These are phyloP conservation scores for Pungitius pungitius DNA, from an alignment of 2,113 vertebrate species.

Conservation along the genomic window DNA sequence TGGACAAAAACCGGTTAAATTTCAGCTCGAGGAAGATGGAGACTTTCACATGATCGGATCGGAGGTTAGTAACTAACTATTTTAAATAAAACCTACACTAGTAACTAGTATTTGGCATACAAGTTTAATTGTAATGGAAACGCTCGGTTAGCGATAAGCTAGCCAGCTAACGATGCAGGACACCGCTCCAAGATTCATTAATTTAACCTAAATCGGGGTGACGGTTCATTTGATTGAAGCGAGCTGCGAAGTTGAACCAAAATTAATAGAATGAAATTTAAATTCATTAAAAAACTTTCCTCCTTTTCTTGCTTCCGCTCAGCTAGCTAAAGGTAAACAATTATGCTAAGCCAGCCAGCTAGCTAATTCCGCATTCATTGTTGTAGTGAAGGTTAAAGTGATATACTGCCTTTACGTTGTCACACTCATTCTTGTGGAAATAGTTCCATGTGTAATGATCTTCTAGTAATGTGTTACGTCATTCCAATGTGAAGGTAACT, in stretches of 20 bases:
- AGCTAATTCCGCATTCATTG: neutral
- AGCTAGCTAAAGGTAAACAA: neutral
- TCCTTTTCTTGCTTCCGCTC: neutral
- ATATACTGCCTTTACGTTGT: neutral
- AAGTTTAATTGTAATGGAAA: neutral
- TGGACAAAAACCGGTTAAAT: slow-evolving; percentile 95
- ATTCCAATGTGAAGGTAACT: too few relatives aligned
- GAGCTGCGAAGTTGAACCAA: fast-evolving
- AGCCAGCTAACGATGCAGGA: slow-evolving; percentile 14
- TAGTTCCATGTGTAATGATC: neutral
- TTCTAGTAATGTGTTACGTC: neutral
- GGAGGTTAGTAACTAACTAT: slow-evolving; percentile 78
- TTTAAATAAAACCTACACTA: fast-evolving
- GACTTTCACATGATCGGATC: slow-evolving; percentile 95
- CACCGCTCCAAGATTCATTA: slow-evolving; percentile 24
- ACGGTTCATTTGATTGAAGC: neutral
- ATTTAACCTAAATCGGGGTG: neutral
- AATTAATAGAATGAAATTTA: too few relatives aligned
- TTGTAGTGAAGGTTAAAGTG: neutral
- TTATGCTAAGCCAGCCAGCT: neutral
- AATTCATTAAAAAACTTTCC: neutral
- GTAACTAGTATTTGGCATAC: fast-evolving
- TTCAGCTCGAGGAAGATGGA: slow-evolving; percentile 93
- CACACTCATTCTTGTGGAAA: neutral
- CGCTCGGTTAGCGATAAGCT: slow-evolving; percentile 38